Conservation (phyloP, 1,140 invertebrate genomes). For the Drosophila repletoides region DNA sequence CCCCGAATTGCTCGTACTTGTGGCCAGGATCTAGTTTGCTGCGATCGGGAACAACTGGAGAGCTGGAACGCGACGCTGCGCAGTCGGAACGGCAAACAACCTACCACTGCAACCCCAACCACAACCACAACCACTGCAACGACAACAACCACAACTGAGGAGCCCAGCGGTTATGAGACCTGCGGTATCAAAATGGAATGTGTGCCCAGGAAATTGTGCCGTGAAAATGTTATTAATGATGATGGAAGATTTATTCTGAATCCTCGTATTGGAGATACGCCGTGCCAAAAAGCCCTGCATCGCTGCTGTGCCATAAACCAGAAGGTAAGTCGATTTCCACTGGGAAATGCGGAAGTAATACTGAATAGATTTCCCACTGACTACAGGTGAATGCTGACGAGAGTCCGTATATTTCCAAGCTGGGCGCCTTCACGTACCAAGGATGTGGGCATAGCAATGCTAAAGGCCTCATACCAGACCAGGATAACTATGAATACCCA, state of each 20-base stretch:
- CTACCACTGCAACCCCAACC: neutral
- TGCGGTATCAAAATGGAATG: slow-evolving; percentile 61
- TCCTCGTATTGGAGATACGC: slow-evolving; percentile 41
- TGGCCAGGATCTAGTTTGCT: slow-evolving; percentile 36
- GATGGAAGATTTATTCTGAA: slow-evolving; percentile 46
- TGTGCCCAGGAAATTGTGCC: slow-evolving; percentile 51
- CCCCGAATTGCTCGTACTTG: slow-evolving; percentile 41
- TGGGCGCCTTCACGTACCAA: slow-evolving; percentile 45
- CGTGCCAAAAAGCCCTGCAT: slow-evolving; percentile 31
- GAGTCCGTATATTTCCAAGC: slow-evolving; percentile 37
- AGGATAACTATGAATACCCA: slow-evolving; percentile 84
- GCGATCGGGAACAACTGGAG: slow-evolving; percentile 50
- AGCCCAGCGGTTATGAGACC: slow-evolving; percentile 43
- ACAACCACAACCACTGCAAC: neutral
- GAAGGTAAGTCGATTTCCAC: slow-evolving; percentile 40
- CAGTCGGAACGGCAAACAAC: neutral
- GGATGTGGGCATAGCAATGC: slow-evolving; percentile 88
- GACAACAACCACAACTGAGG: neutral
- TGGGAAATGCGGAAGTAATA: no score
- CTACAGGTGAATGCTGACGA: slow-evolving; percentile 33
- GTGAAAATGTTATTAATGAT: slow-evolving; percentile 51
- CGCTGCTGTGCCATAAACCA: slow-evolving; percentile 52
- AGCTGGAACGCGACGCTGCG: slow-evolving; percentile 36
- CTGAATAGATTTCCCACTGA: neutral
- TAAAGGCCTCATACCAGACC: slow-evolving; percentile 87